Conservation (phyloP, 1,140 invertebrate genomes). For the Ectropis grisescens region DNA sequence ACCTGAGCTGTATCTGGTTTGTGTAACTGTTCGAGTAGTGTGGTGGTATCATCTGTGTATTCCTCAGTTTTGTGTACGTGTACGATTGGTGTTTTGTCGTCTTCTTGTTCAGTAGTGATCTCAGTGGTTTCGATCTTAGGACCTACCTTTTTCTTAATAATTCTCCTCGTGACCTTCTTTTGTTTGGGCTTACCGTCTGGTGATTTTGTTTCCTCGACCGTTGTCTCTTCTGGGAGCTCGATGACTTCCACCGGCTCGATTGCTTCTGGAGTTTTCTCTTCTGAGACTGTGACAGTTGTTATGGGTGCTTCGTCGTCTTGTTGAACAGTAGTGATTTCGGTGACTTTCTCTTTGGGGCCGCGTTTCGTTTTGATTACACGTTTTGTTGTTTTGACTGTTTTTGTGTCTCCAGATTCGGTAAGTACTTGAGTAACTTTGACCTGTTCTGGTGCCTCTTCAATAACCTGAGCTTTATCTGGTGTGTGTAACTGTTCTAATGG, state of each 20-base stretch:
- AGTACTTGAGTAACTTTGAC: conserved; percentile 9
- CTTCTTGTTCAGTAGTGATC: conserved; percentile 3
- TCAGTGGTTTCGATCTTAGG: conserved; percentile 4
- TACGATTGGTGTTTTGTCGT: conserved; percentile 1
- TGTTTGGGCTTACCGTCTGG: conserved; percentile 7
- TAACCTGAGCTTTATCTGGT: not conserved
- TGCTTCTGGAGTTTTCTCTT: conserved; percentile 19
- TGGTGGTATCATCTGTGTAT: conserved; percentile 1
- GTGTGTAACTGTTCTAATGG: conserved; percentile 1
- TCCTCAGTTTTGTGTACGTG: conserved; percentile 3
- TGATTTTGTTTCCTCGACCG: conserved; percentile 14
- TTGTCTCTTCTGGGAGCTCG: conserved; percentile 15
- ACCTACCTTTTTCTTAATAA: conserved; percentile 28
- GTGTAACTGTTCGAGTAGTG: conserved; percentile 1
- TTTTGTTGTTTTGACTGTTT: conserved; percentile 12
- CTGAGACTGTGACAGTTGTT: conserved; percentile 30
- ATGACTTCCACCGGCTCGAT: conserved; percentile 16
- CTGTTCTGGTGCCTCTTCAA: conserved; percentile 48
- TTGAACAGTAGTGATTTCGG: conserved; percentile 1
- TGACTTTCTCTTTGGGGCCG: conserved; percentile 2
- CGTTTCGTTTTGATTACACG: conserved; percentile 20
- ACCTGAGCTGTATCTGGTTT: not conserved
- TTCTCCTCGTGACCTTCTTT: conserved; percentile 22
- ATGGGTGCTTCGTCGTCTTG: conserved; percentile 11
- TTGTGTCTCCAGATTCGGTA: conserved; percentile 9